A percentile compares a stretch with the other conserved stretches of the same genome.
These are phyloP conservation scores for Triplophysa rosa DNA, from an alignment of 2,113 vertebrate genomes.

Conservation along the genomic window DNA sequence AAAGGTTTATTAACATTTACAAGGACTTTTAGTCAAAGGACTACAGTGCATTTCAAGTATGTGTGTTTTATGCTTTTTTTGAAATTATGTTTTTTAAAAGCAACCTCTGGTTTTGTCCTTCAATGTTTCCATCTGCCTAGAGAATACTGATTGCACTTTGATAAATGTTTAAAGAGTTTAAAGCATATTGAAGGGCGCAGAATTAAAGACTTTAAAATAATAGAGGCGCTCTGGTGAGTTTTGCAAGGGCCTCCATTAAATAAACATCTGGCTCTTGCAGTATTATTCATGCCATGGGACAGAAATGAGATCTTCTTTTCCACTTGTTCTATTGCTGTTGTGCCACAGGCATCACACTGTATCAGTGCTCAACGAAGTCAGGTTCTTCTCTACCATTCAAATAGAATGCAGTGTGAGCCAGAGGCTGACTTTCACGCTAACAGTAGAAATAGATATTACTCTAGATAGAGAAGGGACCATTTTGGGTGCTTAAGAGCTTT, in stretches of 20 bases:
- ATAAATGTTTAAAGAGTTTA: constrained; percentile 34
- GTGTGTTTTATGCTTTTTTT: too few relatives aligned
- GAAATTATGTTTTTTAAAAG: too few relatives aligned
- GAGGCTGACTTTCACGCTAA: constrained; percentile 41
- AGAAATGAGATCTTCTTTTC: constrained; percentile 36
- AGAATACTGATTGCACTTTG: constrained; percentile 19
- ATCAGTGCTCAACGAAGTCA: constrained; percentile 21
- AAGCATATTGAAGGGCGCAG: neutral
- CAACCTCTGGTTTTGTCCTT: constrained; percentile 8
- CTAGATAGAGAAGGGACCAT: constrained; percentile 71
- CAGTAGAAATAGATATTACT: constrained; percentile 49
- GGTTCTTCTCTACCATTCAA: constrained; percentile 42
- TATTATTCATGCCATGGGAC: constrained; percentile 31
- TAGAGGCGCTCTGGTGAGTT: constrained; percentile 4
- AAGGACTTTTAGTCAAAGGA: neutral
- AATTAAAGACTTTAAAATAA: constrained; percentile 28
- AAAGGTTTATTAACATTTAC: neutral
- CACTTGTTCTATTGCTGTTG: constrained; percentile 22
- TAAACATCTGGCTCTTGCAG: constrained; percentile 25
- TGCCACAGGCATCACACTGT: constrained; percentile 14
- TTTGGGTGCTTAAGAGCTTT: constrained; percentile 62
- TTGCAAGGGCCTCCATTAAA: constrained; percentile 28
- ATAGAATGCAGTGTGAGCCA: constrained; percentile 40
- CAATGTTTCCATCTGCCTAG: neutral
- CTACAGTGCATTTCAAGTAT: too few relatives aligned